A percentile compares a stretch with the other conserved stretches of the same genome.
Conservation (phyloP, 2,888 invertebrate genomes). For the Leptinotarsa haldemani region DNA sequence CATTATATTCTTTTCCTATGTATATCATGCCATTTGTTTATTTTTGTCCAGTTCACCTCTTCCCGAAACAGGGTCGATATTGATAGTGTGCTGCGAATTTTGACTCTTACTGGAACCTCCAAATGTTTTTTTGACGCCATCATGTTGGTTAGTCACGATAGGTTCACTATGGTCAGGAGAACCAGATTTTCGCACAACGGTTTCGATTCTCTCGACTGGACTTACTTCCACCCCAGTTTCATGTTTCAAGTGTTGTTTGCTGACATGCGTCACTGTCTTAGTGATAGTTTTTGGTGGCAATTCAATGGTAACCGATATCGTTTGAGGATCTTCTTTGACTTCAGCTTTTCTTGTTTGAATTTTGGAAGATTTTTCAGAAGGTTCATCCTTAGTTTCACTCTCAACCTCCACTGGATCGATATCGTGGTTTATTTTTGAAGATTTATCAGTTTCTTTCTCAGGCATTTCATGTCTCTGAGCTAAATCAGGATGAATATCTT, state of each 20-base stretch:
- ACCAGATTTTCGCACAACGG: neutral
- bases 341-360: neutral
- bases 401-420: neutral
- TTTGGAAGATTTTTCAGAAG: neutral
- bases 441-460: neutral
- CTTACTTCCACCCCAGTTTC: neutral
- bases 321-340: slow-evolving; percentile 9
- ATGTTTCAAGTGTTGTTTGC: neutral
- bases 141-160: neutral
- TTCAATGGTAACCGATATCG: slow-evolving; percentile 4
- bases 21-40: neutral
- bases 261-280: neutral
- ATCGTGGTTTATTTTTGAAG: neutral
- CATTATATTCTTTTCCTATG: too few species aligned
- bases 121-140: neutral
- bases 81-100: neutral
- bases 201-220: neutral
- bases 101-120: neutral
- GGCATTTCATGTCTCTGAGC: neutral
- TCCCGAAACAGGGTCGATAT: neutral
- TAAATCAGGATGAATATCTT: neutral
- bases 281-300: slow-evolving; percentile 18
- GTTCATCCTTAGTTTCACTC: neutral
- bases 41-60: neutral
- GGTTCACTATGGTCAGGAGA: neutral